phyloP scores from a whole-genome alignment of 2,797 vertebrate species.

The Anisognathus igniventris region DNA sequence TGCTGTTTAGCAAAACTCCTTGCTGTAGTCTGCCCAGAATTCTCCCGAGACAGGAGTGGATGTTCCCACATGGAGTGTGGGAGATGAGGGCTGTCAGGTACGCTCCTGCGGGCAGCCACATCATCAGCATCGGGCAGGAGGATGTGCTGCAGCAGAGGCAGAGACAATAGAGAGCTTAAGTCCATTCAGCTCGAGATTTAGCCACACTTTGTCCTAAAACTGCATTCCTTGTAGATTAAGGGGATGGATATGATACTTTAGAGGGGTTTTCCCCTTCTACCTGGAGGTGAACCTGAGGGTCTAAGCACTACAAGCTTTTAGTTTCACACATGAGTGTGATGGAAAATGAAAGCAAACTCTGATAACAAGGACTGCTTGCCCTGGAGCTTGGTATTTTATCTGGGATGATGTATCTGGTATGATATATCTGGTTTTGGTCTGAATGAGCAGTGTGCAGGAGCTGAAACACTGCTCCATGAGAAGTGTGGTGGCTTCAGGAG shows the following conservation, averaged over 20 bases:
- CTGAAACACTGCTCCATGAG: not conserved
- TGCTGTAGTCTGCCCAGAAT: not conserved
- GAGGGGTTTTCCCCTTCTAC: not conserved
- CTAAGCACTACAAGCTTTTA: not conserved
- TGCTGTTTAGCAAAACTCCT: not conserved
- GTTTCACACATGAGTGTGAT: not conserved
- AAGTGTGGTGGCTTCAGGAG: not conserved
- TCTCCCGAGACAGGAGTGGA: rapidly evolving
- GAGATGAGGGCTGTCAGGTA: not conserved
- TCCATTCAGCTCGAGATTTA: not conserved
- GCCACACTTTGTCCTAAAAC: not conserved
- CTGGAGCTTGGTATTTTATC: not conserved
- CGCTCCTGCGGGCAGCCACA: rapidly evolving
- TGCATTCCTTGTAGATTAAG: not conserved
- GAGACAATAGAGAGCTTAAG: not conserved
- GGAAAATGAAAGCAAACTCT: not conserved
- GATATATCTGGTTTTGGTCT: not conserved
- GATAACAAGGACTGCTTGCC: not conserved
- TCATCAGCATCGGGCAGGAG: rapidly evolving
- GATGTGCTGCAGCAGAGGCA: not conserved
- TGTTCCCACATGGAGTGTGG: rapidly evolving
- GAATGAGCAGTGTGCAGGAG: not conserved
- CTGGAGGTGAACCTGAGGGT: not conserved
- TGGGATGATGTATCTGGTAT: not conserved
- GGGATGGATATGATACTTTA: not conserved